These are phyloP conservation scores for Phyllotreta cruciferae DNA, from an alignment of 2,888 invertebrate genomes.

Conservation along the genomic window DNA sequence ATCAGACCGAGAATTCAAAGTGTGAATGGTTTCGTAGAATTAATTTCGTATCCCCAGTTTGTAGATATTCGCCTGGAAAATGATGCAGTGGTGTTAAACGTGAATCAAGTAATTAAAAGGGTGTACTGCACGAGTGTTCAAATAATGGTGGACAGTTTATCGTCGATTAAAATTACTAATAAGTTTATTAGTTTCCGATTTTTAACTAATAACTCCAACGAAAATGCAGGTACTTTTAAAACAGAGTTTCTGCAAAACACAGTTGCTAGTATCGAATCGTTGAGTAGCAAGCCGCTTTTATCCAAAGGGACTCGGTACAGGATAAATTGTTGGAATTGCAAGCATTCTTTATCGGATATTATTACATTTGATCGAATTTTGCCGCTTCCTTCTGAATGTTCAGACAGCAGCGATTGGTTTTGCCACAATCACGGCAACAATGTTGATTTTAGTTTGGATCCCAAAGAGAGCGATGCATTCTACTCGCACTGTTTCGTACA, in stretches of 20 bases:
- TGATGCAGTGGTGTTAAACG: constrained; percentile 44
- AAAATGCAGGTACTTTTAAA: constrained; percentile 51
- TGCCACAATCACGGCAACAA: constrained; percentile 63
- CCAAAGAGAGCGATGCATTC: constrained; percentile 65
- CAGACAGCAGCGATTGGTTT: constrained; percentile 72
- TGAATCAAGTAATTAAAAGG: constrained; percentile 35
- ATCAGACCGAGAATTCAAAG: constrained; percentile 67
- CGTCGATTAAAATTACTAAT: constrained; percentile 49
- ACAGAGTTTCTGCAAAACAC: constrained; percentile 49
- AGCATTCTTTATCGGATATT: constrained; percentile 45
- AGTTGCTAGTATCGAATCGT: constrained; percentile 32
- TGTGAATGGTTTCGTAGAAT: constrained; percentile 65
- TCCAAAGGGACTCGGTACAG: constrained; percentile 61
- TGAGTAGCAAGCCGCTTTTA: constrained; percentile 53
- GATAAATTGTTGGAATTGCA: constrained; percentile 60
- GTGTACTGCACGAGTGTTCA: constrained; percentile 45
- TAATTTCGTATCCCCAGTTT: constrained; percentile 38
- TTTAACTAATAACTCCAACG: constrained; percentile 47
- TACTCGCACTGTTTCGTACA: constrained; percentile 67
- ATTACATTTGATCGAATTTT: constrained; percentile 66
- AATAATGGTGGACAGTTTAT: constrained; percentile 51
- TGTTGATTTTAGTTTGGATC: constrained; percentile 55
- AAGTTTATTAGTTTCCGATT: constrained; percentile 55
- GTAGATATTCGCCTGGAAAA: constrained; percentile 45
- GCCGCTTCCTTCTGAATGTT: constrained; percentile 67